Base-by-base conservation (phyloP, 2,113 vertebrate genomes). In the Heterochromis multidens region DNA sequence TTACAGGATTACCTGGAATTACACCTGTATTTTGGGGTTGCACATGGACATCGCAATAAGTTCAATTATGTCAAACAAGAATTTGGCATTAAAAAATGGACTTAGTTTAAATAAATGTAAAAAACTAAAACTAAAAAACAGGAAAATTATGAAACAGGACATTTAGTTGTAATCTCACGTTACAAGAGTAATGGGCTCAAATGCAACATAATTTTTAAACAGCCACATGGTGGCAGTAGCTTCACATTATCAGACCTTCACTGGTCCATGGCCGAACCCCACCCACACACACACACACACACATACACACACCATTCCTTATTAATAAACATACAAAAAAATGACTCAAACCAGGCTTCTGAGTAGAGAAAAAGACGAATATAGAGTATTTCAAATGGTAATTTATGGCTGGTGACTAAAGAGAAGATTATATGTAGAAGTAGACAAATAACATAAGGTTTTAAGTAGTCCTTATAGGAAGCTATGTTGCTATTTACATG, bases 161-260 rank as follows among this genome's bases (percentile, higher is more conserved):
- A 52, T 74, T 27, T 72, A 52, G 3, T 46, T 52, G 9, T 21
- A 70, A 46, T 29, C n/a, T 29, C 40, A 10, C 21, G 67, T 29
- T 49, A 46, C 13, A 72, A 46, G 3, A 52, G 67, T 31, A 31
- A 54, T 52, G 46, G 8, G 46, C 46, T n/a, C n/a, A 54, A 74
- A 33, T 27, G 11, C 46, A 54, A 21, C 46, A 54, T n/a, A 3
- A 5, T n/a, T 74, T 74, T 74, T 33, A 54, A 82, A 43, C 6
- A n/a, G n/a, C 81, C 81, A 82, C 67, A 82, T 76, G 67, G 67
- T 82, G 81, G 81, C 81, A 82, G 81, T 35, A 82, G 40, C n/a
- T 61, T n/a, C 25, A 52, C 29, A 33, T 52, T 14, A 74, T 74
- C 46, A 74, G 70, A 54, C 19, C 27, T 9, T 31, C 19, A 21